Conservation (phyloP, 1,140 invertebrate species). For the Drosophila navojoa region DNA sequence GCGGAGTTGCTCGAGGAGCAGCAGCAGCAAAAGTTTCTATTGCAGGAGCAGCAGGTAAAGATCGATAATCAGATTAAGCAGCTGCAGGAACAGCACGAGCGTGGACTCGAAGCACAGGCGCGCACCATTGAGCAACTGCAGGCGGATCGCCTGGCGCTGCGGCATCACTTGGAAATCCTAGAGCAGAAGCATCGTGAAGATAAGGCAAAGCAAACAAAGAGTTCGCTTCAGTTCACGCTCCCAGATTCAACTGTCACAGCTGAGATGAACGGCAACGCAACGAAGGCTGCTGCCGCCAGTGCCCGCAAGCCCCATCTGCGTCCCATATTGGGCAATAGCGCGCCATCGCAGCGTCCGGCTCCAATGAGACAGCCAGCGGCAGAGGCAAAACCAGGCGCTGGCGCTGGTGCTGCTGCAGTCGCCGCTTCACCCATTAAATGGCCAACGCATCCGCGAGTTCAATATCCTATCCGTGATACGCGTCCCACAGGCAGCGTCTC, state of each 20-base stretch:
- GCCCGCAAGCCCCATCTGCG: conserved; percentile 49
- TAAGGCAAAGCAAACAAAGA: background rate
- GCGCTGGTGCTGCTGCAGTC: background rate
- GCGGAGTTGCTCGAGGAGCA: conserved; percentile 24
- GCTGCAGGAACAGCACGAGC: conserved; percentile 36
- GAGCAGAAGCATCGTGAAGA: conserved; percentile 10
- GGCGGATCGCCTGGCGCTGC: background rate
- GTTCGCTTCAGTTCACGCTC: background rate
- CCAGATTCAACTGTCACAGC: background rate
- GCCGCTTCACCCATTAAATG: conserved; percentile 18
- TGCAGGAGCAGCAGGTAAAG: conserved; percentile 12
- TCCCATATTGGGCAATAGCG: conserved; percentile 65
- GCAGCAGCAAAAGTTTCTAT: conserved; percentile 5
- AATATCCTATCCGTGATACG: background rate
- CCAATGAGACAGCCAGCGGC: conserved; percentile 1
- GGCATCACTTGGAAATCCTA: conserved; percentile 18
- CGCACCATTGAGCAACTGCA: conserved; percentile 15
- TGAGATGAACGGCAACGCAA: conserved; percentile 35
- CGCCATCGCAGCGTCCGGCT: conserved; percentile 23
- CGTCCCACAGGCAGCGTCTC: conserved; percentile 35
- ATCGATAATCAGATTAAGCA: conserved; percentile 6
- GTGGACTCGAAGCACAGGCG: background rate
- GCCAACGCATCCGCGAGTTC: conserved; percentile 27
- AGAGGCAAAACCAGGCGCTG: background rate
- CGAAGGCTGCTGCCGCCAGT: conserved; percentile 9